These are phyloP conservation scores for Coccyzus lansbergi DNA, from an alignment of 2,797 vertebrate species.

Conservation along the genomic window DNA sequence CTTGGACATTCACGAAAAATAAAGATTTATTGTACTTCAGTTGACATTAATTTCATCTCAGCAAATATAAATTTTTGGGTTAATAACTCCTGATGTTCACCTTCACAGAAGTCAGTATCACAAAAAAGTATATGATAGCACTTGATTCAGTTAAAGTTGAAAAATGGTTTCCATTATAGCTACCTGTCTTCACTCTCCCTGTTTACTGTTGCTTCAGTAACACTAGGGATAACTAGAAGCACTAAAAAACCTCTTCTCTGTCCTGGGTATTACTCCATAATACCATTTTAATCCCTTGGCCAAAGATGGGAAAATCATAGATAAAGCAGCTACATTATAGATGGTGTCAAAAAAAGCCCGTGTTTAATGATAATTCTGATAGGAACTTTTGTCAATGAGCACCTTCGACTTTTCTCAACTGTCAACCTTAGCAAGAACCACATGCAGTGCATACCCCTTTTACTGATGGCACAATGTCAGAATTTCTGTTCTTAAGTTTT, in stretches of 20 bases:
- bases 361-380: background rate
- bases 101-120: slow-evolving; percentile 15
- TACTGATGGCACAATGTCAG: background rate
- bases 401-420: background rate
- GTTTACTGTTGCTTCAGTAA: background rate
- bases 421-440: background rate
- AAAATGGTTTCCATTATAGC: slow-evolving; percentile 56
- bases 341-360: background rate
- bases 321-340: background rate
- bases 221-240: background rate
- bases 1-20: background rate
- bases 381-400: background rate
- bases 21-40: slow-evolving; percentile 5
- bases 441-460: background rate
- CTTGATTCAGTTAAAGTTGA: slow-evolving; percentile 13
- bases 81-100: slow-evolving; percentile 40
- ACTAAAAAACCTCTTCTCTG: background rate
- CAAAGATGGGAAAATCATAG: background rate
- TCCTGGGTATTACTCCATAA: background rate
- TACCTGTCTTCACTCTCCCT: background rate
- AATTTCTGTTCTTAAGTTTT: background rate
- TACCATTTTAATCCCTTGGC: background rate
- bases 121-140: background rate
- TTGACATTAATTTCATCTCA: slow-evolving; percentile 51
- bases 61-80: slow-evolving; percentile 17